phyloP scores from a whole-genome alignment of 1,140 invertebrate species.

The Drosophila saltans region DNA sequence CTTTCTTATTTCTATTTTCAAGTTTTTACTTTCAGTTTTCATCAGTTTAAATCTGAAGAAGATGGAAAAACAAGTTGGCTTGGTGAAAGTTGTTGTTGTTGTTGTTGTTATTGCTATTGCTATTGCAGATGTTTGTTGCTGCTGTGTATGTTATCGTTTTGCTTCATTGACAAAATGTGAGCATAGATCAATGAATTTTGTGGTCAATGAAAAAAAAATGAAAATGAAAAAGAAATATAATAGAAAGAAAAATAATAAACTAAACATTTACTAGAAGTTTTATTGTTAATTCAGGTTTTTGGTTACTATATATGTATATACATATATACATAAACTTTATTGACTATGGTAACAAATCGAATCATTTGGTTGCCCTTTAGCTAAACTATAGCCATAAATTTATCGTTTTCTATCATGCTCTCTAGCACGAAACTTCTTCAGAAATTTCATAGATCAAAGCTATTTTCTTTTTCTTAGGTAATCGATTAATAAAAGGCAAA shows the following conservation, averaged over 20 bases:
- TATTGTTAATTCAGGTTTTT: background rate
- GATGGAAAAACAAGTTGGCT: constrained; percentile 4
- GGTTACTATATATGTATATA: too few species aligned
- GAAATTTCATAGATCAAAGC: too few species aligned
- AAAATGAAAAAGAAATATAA: background rate
- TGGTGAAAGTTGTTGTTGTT: constrained; percentile 21
- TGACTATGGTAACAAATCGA: background rate
- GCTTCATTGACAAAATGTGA: constrained; percentile 13
- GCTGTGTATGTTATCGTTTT: background rate
- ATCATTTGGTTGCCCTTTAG: too few species aligned
- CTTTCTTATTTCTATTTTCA: background rate
- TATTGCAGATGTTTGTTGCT: background rate
- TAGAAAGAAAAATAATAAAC: background rate
- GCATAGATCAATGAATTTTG: constrained; percentile 9
- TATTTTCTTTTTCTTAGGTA: too few species aligned
- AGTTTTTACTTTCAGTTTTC: constrained; percentile 10
- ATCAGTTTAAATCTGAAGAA: constrained; percentile 11
- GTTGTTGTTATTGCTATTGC: background rate
- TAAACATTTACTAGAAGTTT: constrained; percentile 1
- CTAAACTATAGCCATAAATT: too few species aligned
- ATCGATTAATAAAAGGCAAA: too few species aligned
- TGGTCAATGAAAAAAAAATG: background rate
- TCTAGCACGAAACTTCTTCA: too few species aligned
- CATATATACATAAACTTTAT: too few species aligned
- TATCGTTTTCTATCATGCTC: too few species aligned